phyloP scores from a whole-genome alignment of 2,113 vertebrate genomes.

The Macaca fascicularis region T2T-MFA8v1.1 NC_088394.1:6631501-6632000 shows the following conservation, averaged over 20 bases:
- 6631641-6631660: background rate
- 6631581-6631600: background rate
- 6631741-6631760: accelerated
- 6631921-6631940: accelerated
- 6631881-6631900: background rate
- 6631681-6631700: background rate
- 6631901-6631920: background rate
- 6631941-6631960: background rate
- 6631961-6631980: background rate
- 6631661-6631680: background rate
- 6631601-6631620: background rate
- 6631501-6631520: background rate
- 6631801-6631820: background rate
- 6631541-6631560: no score
- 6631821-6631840: background rate
- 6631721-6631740: accelerated
- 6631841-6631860: background rate
- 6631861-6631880: background rate
- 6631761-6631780: background rate
- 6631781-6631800: background rate
- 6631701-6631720: background rate
- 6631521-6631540: background rate
- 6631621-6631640: background rate
- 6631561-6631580: background rate
- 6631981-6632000: background rate